Conservation (phyloP, 1,140 invertebrate species). For the Drosophila ananassae region DNA sequence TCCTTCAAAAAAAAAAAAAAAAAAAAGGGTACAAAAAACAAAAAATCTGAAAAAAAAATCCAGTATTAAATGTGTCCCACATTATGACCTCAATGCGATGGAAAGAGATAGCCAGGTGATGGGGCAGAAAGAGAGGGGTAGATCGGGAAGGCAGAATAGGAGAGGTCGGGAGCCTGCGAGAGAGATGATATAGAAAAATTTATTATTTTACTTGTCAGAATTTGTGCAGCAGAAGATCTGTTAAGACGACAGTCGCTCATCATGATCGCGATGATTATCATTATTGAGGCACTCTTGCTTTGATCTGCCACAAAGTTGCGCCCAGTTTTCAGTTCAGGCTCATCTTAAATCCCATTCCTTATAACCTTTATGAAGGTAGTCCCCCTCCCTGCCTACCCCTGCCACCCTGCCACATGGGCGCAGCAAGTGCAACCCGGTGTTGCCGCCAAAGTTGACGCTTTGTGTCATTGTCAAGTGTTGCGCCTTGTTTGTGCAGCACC, state of each 20-base stretch:
- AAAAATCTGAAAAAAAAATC: too few relatives aligned
- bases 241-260: constrained; percentile 68
- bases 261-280: constrained; percentile 76
- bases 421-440: constrained; percentile 66
- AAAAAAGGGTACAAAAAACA: constrained; percentile 58
- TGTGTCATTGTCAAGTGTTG: constrained; percentile 80
- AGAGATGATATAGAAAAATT: constrained; percentile 60
- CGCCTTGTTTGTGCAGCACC: constrained; percentile 47
- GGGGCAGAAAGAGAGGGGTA: not conserved
- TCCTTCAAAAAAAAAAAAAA: constrained; percentile 68
- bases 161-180: constrained; percentile 6
- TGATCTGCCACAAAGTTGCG: constrained; percentile 62
- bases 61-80: constrained; percentile 78
- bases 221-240: constrained; percentile 64
- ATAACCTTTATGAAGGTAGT: constrained; percentile 1
- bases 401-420: constrained; percentile 51
- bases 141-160: not conserved
- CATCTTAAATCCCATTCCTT: constrained; percentile 12
- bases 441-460: constrained; percentile 78
- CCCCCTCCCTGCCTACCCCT: not conserved
- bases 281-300: constrained; percentile 83
- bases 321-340: constrained; percentile 17
- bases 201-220: constrained; percentile 73
- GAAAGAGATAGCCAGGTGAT: constrained; percentile 2
- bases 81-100: constrained; percentile 43